These are phyloP conservation scores for Caenorhabditis sulstoni DNA, from an alignment of 2,888 invertebrate species.

Conservation along the genomic window DNA sequence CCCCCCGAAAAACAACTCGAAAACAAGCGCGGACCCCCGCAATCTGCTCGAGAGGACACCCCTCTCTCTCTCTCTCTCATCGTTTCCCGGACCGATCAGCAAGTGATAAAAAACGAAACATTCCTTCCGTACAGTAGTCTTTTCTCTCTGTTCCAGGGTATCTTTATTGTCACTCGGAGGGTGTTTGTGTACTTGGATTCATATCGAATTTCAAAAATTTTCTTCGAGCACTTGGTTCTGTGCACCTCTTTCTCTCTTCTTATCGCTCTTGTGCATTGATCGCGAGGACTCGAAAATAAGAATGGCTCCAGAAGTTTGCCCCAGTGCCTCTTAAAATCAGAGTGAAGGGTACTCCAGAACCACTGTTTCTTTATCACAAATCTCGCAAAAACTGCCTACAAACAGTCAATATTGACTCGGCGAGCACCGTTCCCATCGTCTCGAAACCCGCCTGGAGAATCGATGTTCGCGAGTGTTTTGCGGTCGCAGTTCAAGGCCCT, in stretches of 20 bases:
- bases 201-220: conserved; percentile 44
- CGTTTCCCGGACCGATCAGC: not conserved
- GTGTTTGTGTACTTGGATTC: conserved; percentile 51
- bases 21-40: conserved; percentile 30
- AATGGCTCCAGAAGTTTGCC: not conserved
- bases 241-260: not conserved
- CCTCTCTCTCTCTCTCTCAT: conserved; percentile 17
- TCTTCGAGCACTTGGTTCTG: conserved; percentile 37
- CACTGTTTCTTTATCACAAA: conserved; percentile 16
- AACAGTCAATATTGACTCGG: conserved; percentile 42
- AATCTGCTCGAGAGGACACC: conserved; percentile 19
- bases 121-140: not conserved
- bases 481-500: conserved; percentile 40
- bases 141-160: conserved; percentile 41
- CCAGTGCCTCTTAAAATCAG: not conserved
- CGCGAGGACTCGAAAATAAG: not conserved
- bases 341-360: not conserved
- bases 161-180: conserved; percentile 45
- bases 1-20: conserved; percentile 12
- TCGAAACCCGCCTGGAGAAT: conserved; percentile 19
- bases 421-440: conserved; percentile 8
- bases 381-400: conserved; percentile 10
- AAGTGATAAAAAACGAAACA: not conserved
- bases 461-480: conserved; percentile 41
- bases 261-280: conserved; percentile 13